Conservation (phyloP, 1,140 invertebrate species). For the Pachypsylla venusta region DNA sequence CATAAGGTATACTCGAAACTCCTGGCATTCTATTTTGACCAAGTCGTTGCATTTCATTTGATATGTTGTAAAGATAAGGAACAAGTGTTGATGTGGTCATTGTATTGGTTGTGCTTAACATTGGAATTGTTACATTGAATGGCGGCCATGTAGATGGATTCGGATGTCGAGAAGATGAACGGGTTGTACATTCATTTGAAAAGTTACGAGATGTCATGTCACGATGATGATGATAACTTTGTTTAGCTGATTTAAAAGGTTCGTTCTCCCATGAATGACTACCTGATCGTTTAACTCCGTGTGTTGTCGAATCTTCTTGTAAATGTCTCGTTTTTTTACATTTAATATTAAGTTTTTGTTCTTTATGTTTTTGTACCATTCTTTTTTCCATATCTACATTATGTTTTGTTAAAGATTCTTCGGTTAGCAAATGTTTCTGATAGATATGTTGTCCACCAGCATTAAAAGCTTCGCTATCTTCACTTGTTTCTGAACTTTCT, state of each 20-base stretch:
- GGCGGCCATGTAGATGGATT: conserved; percentile 35
- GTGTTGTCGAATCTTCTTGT: conserved; percentile 26
- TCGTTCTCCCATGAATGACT: conserved; percentile 41
- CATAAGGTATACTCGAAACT: not conserved
- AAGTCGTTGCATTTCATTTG: not conserved
- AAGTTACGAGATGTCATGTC: not conserved
- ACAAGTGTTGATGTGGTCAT: not conserved
- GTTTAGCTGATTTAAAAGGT: conserved; percentile 36
- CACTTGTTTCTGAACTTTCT: conserved; percentile 10
- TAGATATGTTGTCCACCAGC: not conserved
- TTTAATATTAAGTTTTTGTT: conserved; percentile 39
- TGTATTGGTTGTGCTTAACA: conserved; percentile 23
- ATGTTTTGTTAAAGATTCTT: conserved; percentile 35
- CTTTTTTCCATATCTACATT: conserved; percentile 64
- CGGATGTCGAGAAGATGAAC: not conserved
- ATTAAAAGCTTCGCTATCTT: conserved; percentile 21
- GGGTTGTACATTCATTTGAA: conserved; percentile 9
- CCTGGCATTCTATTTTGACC: not conserved
- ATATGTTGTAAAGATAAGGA: conserved; percentile 16
- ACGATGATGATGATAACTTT: conserved; percentile 27
- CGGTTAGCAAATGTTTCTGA: not conserved
- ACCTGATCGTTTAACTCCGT: conserved; percentile 39
- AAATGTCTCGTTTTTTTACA: conserved; percentile 29
- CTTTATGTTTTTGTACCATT: conserved; percentile 51
- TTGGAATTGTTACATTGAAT: conserved; percentile 37